Evolutionary conservation across 1,140 invertebrate species (phyloP), one percentile per base, ranked within the genome.

Genomic region (Sycobia sp.): DNA sequence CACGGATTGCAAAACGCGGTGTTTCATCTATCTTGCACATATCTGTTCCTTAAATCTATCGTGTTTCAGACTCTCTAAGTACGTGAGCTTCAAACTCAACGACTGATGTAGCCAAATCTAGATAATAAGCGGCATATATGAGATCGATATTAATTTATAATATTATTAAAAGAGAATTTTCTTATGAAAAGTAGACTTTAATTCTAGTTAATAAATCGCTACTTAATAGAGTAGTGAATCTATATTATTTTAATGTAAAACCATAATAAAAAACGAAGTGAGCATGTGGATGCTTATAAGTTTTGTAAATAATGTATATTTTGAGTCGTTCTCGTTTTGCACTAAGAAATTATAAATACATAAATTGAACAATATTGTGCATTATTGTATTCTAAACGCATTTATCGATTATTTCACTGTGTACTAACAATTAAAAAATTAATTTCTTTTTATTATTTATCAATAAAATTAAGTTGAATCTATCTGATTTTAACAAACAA

Each of bases 91-190:
- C 62, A 70, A 72, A 68, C 64, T 64, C 55, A 68, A 71, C 66
- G 76, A 77, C 74, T 76, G 76, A 77, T 73, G 39, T 72, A 76
- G 71, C 73, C 76, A 76, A 77, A 76, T 77, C 67, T 75, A 75
- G 67, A 70, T 69, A 64, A 62, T 71, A 69, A 74, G 70, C 39
- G 34, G 61, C 65, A 50, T 55, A n/a, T n/a, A 22, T 38, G 44
- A 39, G 43, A 50, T 49, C 60, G 46, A 71, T 73, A 70, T 71
- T n/a, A n/a, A n/a, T n/a, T 71, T 73, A 73, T 73, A 50, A 66
- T 67, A 66, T 58, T 69, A 65, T 60, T 5, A 50, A 54, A 67
- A 50, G 39, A 32, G 57, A 62, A 62, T 32, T 47, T 67, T 50
- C 46, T 63, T 36, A 67, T 51, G n/a, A 61, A 62, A 44, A 18